A percentile compares a stretch with the other conserved stretches of the same genome.
phyloP scores from a whole-genome alignment of 2,113 vertebrate species.

The Thunnus maccoyii region DNA sequence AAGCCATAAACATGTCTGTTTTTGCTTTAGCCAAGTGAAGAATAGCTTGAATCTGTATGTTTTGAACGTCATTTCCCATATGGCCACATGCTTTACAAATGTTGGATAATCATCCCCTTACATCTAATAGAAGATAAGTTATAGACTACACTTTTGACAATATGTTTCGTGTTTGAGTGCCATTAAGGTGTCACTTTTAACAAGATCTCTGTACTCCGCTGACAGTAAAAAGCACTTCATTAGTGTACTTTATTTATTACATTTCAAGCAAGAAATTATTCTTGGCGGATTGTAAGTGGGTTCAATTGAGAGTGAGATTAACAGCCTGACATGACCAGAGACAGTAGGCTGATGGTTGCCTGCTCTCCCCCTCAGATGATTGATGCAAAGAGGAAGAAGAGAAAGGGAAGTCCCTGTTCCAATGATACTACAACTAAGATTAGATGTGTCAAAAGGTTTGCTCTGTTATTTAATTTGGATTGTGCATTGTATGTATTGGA shows the following conservation, averaged over 20 bases:
- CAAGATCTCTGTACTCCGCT: slow-evolving; percentile 35
- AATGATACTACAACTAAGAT: slow-evolving; percentile 8
- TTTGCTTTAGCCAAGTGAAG: slow-evolving; percentile 55
- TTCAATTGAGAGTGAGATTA: slow-evolving; percentile 51
- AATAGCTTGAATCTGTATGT: slow-evolving; percentile 33
- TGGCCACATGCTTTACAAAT: slow-evolving; percentile 60
- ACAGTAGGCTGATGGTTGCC: slow-evolving; percentile 32
- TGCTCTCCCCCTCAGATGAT: slow-evolving; percentile 17
- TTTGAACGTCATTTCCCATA: slow-evolving; percentile 28
- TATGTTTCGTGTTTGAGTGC: slow-evolving; percentile 74
- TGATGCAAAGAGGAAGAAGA: slow-evolving; percentile 33
- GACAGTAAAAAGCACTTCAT: slow-evolving; percentile 69
- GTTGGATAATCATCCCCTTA: slow-evolving; percentile 48
- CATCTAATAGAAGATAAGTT: slow-evolving; percentile 43
- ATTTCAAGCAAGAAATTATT: slow-evolving; percentile 66
- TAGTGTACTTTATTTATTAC: slow-evolving; percentile 68
- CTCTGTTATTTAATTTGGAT: background rate
- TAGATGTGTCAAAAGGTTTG: slow-evolving; percentile 11
- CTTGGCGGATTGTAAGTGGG: slow-evolving; percentile 62
- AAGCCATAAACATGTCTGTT: slow-evolving; percentile 58
- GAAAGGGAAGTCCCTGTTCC: slow-evolving; percentile 4
- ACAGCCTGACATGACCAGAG: slow-evolving; percentile 42
- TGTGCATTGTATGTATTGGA: slow-evolving; percentile 10
- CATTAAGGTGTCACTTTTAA: slow-evolving; percentile 73
- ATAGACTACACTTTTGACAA: slow-evolving; percentile 43